Evolutionary conservation across 2,797 vertebrate species (phyloP).

Genomic region (Esox masquinongy): DNA sequence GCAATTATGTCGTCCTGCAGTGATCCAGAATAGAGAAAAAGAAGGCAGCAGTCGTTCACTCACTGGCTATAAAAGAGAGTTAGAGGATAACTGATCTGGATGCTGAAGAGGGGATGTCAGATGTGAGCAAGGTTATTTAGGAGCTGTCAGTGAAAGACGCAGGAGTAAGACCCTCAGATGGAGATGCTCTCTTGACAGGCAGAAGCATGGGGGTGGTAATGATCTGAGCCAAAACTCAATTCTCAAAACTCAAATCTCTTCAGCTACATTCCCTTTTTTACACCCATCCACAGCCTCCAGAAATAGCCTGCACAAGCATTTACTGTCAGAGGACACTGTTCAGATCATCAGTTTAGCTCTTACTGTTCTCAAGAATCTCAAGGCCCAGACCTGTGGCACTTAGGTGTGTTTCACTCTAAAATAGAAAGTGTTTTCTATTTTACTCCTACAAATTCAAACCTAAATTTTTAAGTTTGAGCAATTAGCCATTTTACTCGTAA

Average conservation of each 20-base stretch:
- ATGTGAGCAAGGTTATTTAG: slow-evolving; percentile 6
- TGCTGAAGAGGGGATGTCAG: background rate
- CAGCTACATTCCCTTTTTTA: background rate
- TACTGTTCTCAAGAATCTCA: slow-evolving; percentile 3
- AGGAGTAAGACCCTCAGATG: slow-evolving; percentile 9
- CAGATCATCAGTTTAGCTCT: slow-evolving; percentile 6
- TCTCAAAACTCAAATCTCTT: slow-evolving; percentile 10
- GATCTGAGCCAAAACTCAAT: slow-evolving; percentile 9
- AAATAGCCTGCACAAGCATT: slow-evolving; percentile 18
- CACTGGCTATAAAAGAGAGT: background rate
- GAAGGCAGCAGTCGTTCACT: slow-evolving; percentile 2
- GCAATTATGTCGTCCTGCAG: slow-evolving; percentile 41
- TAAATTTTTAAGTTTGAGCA: no score
- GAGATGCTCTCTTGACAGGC: slow-evolving; percentile 16
- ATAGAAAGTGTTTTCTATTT: no score
- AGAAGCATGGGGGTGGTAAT: slow-evolving; percentile 22
- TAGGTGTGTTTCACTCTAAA: no score
- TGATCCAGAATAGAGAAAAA: slow-evolving; percentile 15
- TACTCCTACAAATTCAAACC: no score
- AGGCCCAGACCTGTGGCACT: slow-evolving; percentile 1
- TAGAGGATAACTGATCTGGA: background rate
- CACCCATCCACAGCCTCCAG: slow-evolving; percentile 4
- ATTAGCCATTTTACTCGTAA: no score
- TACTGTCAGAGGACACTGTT: slow-evolving; percentile 11
- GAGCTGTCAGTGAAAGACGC: slow-evolving; percentile 17